These are phyloP conservation scores for Hassar affinis DNA, from an alignment of 2,113 vertebrate species.

Conservation along the genomic window DNA sequence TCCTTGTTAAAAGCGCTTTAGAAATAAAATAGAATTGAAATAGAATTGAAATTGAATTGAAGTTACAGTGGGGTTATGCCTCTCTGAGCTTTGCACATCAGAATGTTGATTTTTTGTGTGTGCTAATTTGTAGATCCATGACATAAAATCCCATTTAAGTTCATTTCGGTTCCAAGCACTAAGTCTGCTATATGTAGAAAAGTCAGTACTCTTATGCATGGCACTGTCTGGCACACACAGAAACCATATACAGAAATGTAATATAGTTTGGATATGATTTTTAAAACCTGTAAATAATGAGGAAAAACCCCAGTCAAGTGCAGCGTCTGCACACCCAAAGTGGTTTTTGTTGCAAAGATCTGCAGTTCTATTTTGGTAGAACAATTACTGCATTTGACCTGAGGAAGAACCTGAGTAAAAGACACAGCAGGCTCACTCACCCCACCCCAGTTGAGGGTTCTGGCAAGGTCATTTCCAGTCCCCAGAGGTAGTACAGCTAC, in stretches of 20 bases:
- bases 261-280: background rate
- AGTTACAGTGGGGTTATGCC: background rate
- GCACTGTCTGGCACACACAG: background rate
- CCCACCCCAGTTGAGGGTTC: conserved; percentile 89
- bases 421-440: conserved; percentile 63
- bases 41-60: too few relatives aligned
- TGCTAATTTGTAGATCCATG: background rate
- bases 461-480: conserved; percentile 85
- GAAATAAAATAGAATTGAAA: too few relatives aligned
- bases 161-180: background rate
- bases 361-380: background rate
- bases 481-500: conserved; percentile 85
- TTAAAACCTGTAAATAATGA: background rate
- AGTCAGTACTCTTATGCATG: background rate
- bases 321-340: too few relatives aligned
- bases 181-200: background rate
- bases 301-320: background rate
- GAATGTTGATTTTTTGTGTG: too few relatives aligned
- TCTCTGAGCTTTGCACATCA: background rate
- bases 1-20: too few relatives aligned
- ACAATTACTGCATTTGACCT: background rate
- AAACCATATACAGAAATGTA: background rate
- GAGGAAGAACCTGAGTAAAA: background rate
- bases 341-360: background rate
- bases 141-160: background rate